Evolutionary conservation across 2,888 invertebrate genomes (phyloP), one percentile per base, ranked within the genome.

Genomic region (Aporophyla nigra): DNA sequence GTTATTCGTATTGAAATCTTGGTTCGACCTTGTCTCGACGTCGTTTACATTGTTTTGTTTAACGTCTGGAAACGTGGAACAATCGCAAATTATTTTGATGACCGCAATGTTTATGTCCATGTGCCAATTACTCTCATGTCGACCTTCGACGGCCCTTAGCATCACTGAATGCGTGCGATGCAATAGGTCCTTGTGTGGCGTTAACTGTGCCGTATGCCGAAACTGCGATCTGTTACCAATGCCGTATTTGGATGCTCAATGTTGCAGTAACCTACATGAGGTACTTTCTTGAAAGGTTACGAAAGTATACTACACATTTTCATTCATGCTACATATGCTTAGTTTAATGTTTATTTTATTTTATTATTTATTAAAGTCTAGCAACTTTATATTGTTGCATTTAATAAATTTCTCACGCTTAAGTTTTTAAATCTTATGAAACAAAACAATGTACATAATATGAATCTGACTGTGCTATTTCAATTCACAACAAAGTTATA

Each of bases 21-120:
- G 87, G 53, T 88, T 85, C 87, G 92, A 90, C 94, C 94, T 94
- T 91, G 92, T 86, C 89, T 86, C 90, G 85, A 83, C 88, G 83
- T 87, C 77, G 86, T 87, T 87, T 90, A 89, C 92, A 92, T 90
- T 93, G 93, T 94, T 93, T 93, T 92, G 91, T 90, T 92, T 89
- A 90, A 91, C 90, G 87, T 89, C 91, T 91, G 86, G 86, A 90
- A 92, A 91, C 91, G 90, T 91, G 89, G 87, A 93, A 93, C 91
- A 93, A 93, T 92, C 90, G 91, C 91, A 89, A 92, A 93, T 93
- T 92, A 93, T 92, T 93, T 93, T 90, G 89, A 90, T 90, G 90
- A 91, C 90, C 87, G 89, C 89, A 88, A 78, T 93, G 93, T 93
- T 93, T 93, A 91, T 90, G 91, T 90, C 90, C 91, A 88, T 91